Evolutionary conservation across 2,888 invertebrate genomes (phyloP).

Genomic region (Lepetodrilus schrolli): DNA sequence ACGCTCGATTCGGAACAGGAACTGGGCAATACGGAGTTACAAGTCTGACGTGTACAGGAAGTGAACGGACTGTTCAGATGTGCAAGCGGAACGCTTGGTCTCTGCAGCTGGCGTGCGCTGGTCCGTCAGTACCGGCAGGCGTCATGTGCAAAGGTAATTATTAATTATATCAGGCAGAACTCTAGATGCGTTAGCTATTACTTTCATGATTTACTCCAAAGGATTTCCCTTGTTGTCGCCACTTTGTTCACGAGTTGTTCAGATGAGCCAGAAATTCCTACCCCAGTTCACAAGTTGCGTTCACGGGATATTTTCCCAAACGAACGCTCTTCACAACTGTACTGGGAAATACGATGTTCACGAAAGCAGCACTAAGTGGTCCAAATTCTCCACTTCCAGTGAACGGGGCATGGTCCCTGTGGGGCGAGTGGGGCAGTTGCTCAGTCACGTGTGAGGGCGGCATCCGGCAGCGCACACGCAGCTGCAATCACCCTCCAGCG

Average conservation of each 20-base stretch:
- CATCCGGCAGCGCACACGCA: conserved; percentile 55
- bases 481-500: conserved; percentile 64
- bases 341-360: too few relatives aligned
- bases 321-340: too few relatives aligned
- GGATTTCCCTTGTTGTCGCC: too few relatives aligned
- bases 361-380: background rate
- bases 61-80: conserved; percentile 49
- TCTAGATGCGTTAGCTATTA: too few relatives aligned
- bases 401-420: conserved; percentile 67
- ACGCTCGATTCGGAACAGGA: conserved; percentile 39
- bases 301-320: too few relatives aligned
- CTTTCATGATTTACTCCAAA: too few relatives aligned
- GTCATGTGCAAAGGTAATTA: conserved; percentile 59
- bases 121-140: conserved; percentile 43
- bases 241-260: too few relatives aligned
- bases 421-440: conserved; percentile 68
- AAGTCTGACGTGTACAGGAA: conserved; percentile 42
- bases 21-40: conserved; percentile 35
- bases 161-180: too few relatives aligned
- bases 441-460: conserved; percentile 70
- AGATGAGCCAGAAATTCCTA: too few relatives aligned
- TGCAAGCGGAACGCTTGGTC: conserved; percentile 49
- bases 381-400: conserved; percentile 44
- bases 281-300: too few relatives aligned
- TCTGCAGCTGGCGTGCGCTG: conserved; percentile 27